These are phyloP conservation scores for Phortica okadai DNA, from an alignment of 2,888 invertebrate genomes.

Conservation along the genomic window DNA sequence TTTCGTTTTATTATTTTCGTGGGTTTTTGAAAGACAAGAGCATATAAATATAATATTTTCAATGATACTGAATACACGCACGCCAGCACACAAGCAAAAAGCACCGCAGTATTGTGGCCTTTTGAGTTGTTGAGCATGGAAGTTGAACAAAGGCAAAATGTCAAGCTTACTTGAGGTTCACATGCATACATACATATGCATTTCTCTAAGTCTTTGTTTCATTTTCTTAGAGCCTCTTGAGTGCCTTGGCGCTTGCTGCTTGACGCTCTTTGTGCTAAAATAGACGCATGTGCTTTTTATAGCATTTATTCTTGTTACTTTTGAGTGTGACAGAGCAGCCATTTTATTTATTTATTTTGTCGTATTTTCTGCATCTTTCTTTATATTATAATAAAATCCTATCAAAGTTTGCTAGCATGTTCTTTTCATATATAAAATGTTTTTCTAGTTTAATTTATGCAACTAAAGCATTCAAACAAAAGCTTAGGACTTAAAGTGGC, in stretches of 20 bases:
- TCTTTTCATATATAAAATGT: not conserved
- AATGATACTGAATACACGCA: not conserved
- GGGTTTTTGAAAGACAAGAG: not conserved
- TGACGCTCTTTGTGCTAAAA: conserved; percentile 3
- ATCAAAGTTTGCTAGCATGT: not conserved
- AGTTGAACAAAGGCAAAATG: conserved; percentile 24
- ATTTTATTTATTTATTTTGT: not conserved
- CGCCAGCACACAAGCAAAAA: not conserved
- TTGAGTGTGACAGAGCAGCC: not conserved
- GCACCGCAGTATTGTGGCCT: conserved; percentile 19
- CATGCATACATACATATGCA: not conserved
- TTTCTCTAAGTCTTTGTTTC: conserved; percentile 12
- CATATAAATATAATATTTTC: conserved; percentile 29
- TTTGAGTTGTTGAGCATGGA: not conserved
- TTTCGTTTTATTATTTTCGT: not conserved
- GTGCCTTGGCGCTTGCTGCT: not conserved
- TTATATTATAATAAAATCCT: not conserved
- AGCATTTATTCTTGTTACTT: not conserved
- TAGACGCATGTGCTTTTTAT: conserved; percentile 22
- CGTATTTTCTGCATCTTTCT: not conserved
- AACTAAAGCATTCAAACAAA: not conserved
- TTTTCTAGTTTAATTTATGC: not conserved
- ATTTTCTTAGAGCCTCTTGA: conserved; percentile 7
- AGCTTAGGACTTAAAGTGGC: not conserved
- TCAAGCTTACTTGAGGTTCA: conserved; percentile 13